Evolutionary conservation across 2,888 invertebrate species (phyloP), one percentile per base, ranked within the genome.

Genomic region (Phasia obesa): DNA sequence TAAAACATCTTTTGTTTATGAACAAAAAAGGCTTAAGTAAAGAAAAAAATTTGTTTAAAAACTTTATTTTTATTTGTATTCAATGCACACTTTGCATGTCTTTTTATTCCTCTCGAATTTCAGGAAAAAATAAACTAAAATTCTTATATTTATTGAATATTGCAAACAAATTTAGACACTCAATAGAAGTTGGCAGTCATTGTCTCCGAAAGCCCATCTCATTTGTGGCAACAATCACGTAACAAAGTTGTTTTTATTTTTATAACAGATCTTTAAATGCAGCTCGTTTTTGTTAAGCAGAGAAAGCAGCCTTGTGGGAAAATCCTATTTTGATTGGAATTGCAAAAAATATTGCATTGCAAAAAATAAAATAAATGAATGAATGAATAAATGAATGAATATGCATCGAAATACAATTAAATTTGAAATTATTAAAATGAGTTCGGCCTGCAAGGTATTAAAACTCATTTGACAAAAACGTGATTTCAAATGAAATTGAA

Each of bases 191-290:
- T 73, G 65, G 42, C 73, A 53, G 59, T n/a, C 49, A 71, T 62
- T 71, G 71, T 60, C 60, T 67, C 15, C 19, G 59, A 62, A 47
- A 64, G 62, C 49, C 49, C 62, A 62, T 19, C 62, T 49, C 67
- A 65, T 60, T 81, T 73, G 77, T 49, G 49, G 31, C 65, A 47
- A 62, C 67, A 73, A 69, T 77, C 81, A 81, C 81, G 81, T 81
- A 73, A 42, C 60, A 55, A 64, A 53, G 59, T 64, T 62, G 19
- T 7, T 17, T 73, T 65, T 55, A 73, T 62, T 76, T 76, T 73
- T 19, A 53, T 74, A 42, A 69, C 49, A 74, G 19, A 55, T 74
- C 47, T 80, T 69, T 77, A 76, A 81, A 77, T 69, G 60, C 81
- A 77, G 62, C 73, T 73, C 77, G 73, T 81, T 62, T 57, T 31